Conservation (phyloP, 2,113 vertebrate genomes). For the Hippocampus zosterae region DNA sequence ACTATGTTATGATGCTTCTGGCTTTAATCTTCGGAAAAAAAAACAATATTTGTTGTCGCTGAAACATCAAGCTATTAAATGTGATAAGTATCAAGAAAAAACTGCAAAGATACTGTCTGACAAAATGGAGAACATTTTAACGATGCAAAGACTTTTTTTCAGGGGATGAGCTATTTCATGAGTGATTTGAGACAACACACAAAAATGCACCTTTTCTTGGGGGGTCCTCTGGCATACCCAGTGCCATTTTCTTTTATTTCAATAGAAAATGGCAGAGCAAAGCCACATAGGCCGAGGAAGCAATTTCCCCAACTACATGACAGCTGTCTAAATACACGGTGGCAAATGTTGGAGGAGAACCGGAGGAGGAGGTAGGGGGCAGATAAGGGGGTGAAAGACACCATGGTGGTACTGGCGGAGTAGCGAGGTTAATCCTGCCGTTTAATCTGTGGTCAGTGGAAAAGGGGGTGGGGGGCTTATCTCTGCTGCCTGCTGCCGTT, state of each 20-base stretch:
- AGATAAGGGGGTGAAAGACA: slow-evolving; percentile 70
- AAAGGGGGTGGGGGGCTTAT: slow-evolving; percentile 66
- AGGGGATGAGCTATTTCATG: slow-evolving; percentile 24
- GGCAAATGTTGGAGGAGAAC: slow-evolving; percentile 65
- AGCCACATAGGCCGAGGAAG: slow-evolving; percentile 67
- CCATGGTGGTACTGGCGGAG: slow-evolving; percentile 60
- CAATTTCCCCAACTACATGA: slow-evolving; percentile 69
- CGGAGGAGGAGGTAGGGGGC: slow-evolving; percentile 41
- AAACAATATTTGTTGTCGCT: slow-evolving; percentile 44
- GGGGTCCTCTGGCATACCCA: neutral
- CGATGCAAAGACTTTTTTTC: slow-evolving; percentile 29
- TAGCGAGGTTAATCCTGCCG: slow-evolving; percentile 76
- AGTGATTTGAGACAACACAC: slow-evolving; percentile 15
- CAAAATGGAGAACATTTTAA: slow-evolving; percentile 28
- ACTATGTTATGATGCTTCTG: slow-evolving; percentile 50
- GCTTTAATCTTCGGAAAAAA: slow-evolving; percentile 47
- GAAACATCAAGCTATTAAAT: slow-evolving; percentile 55
- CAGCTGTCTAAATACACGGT: slow-evolving; percentile 71
- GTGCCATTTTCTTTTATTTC: slow-evolving; percentile 56
- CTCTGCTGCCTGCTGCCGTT: slow-evolving; percentile 68
- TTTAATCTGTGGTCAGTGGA: slow-evolving; percentile 75
- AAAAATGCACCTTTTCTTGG: slow-evolving; percentile 13
- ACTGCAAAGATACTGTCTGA: neutral
- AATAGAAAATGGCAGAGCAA: slow-evolving; percentile 43
- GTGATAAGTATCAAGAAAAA: slow-evolving; percentile 24